Evolutionary conservation across 2,888 invertebrate species (phyloP).

Genomic region (Pilophorus perplexus): DNA sequence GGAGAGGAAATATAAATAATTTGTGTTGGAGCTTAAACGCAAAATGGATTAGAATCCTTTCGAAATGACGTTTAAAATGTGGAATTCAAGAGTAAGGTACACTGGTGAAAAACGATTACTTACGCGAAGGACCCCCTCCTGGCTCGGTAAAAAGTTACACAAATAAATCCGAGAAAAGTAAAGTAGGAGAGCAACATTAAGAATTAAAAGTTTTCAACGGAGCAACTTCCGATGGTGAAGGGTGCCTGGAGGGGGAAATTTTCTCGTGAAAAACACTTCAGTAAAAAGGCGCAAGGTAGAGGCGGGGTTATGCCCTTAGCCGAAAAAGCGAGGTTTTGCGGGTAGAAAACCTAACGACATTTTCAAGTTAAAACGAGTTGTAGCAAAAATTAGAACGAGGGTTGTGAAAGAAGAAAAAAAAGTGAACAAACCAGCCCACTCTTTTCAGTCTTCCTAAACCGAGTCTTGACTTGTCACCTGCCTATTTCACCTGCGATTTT

Average conservation of each 20-base stretch:
- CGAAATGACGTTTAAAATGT: no score
- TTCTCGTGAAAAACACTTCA: neutral
- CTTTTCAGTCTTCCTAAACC: neutral
- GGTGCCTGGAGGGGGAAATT: no score
- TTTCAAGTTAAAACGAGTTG: constrained; percentile 42
- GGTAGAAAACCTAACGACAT: constrained; percentile 26
- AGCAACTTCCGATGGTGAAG: neutral
- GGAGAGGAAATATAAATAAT: no score
- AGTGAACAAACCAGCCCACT: neutral
- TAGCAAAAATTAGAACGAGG: constrained; percentile 32
- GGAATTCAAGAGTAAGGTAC: no score
- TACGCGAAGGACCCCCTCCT: no score
- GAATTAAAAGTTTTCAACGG: neutral
- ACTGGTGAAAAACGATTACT: neutral
- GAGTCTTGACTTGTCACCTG: constrained; percentile 21
- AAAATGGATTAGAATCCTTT: no score
- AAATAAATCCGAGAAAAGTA: neutral
- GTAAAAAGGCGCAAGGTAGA: neutral
- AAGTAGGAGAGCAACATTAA: neutral
- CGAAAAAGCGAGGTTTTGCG: neutral
- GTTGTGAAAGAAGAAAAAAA: no score
- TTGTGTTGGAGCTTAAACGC: no score
- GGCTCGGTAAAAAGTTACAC: neutral
- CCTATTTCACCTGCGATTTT: constrained; percentile 1
- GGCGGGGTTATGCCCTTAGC: no score